A percentile compares a stretch with the other conserved stretches of the same genome.
phyloP scores from a whole-genome alignment of 2,113 vertebrate genomes.

The Crypturellus undulatus region DNA sequence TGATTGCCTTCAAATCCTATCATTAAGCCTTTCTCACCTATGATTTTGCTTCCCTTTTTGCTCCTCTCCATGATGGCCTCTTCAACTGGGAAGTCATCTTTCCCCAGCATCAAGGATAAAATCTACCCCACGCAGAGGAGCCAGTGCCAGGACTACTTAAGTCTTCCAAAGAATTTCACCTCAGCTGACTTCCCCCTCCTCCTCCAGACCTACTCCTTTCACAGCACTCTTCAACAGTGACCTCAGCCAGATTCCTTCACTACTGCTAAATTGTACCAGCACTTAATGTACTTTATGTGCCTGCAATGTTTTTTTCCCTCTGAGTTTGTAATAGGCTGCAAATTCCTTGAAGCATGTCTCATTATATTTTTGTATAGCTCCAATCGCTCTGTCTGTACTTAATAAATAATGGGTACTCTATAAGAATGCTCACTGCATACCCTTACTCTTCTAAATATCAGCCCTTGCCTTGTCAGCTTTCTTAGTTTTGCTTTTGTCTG shows the following conservation, averaged over 20 bases:
- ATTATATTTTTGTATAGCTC: slow-evolving; percentile 63
- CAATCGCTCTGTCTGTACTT: slow-evolving; percentile 29
- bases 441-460: neutral
- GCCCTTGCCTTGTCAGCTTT: slow-evolving; percentile 5
- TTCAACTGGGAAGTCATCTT: slow-evolving; percentile 1
- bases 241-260: slow-evolving; percentile 60
- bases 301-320: slow-evolving; percentile 49
- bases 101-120: neutral
- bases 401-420: slow-evolving; percentile 54
- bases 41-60: neutral
- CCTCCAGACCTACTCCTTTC: slow-evolving; percentile 41
- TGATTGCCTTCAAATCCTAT: neutral
- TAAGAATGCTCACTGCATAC: neutral
- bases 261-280: slow-evolving; percentile 66
- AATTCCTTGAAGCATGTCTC: slow-evolving; percentile 71
- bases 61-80: neutral
- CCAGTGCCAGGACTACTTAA: slow-evolving; percentile 11
- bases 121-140: neutral
- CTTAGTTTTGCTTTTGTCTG: slow-evolving; percentile 13
- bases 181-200: slow-evolving; percentile 36
- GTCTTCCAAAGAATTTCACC: slow-evolving; percentile 55
- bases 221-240: slow-evolving; percentile 59
- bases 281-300: slow-evolving; percentile 68
- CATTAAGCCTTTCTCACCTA: neutral
- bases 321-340: slow-evolving; percentile 60